Percentiles rank a stretch among this genome's conserved stretches.
Evolutionary conservation across 2,888 invertebrate genomes (phyloP).

Genomic region (Prosopocoilus inquinatus): DNA sequence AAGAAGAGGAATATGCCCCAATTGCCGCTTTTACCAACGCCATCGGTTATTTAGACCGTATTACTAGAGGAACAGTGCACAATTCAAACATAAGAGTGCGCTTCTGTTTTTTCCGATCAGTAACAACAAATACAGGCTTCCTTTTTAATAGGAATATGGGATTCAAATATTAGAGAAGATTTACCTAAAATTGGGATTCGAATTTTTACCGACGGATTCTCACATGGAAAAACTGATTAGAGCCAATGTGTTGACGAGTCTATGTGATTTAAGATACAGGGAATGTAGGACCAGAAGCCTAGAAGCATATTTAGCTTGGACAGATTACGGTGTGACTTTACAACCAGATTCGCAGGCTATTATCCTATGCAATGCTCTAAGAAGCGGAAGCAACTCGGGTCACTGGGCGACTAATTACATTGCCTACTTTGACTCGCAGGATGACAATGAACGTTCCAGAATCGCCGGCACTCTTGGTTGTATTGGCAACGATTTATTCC

Average conservation of each 20-base stretch:
- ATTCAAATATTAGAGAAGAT: conserved; percentile 51
- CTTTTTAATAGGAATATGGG: conserved; percentile 10
- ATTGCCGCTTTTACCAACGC: conserved; percentile 11
- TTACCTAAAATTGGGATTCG: conserved; percentile 41
- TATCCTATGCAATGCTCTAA: conserved; percentile 48
- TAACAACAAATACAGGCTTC: too few species aligned
- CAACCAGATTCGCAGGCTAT: conserved; percentile 33
- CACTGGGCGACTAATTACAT: conserved; percentile 65
- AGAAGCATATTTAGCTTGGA: conserved; percentile 12
- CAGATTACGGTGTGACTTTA: neutral
- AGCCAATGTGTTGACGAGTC: conserved; percentile 25
- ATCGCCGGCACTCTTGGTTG: conserved; percentile 66
- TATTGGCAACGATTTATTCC: conserved; percentile 25
- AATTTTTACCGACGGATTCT: conserved; percentile 18
- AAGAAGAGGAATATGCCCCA: conserved; percentile 51
- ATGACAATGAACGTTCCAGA: conserved; percentile 60
- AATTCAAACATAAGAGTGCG: conserved; percentile 1
- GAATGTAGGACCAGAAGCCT: conserved; percentile 24
- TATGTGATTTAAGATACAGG: conserved; percentile 27
- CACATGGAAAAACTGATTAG: conserved; percentile 29
- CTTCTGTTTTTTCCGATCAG: too few species aligned
- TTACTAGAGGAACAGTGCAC: conserved; percentile 6
- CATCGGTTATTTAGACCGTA: conserved; percentile 12
- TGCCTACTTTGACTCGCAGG: conserved; percentile 53
- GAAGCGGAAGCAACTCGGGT: conserved; percentile 49